Conservation (phyloP, 2,797 vertebrate genomes). For the Danio choprae region DNA sequence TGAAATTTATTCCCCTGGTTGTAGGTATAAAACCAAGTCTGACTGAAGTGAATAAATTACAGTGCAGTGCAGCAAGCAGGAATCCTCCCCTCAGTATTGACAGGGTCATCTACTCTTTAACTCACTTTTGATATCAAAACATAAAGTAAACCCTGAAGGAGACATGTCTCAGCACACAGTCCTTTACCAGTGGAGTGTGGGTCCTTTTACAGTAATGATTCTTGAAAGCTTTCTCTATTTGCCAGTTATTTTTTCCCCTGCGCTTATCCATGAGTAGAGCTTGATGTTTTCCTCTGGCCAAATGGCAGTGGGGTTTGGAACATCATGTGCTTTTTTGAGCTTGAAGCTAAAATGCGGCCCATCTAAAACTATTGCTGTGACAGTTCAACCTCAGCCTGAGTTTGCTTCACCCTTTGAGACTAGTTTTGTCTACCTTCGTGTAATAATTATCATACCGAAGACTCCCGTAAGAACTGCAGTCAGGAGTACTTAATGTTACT, state of each 20-base stretch:
- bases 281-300: conserved; percentile 38
- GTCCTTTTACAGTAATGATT: conserved; percentile 42
- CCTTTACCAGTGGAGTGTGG: conserved; percentile 36
- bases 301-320: conserved; percentile 34
- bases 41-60: conserved; percentile 2
- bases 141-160: conserved; percentile 39
- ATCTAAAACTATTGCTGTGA: conserved; percentile 25
- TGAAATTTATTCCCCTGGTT: too few relatives aligned
- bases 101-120: neutral
- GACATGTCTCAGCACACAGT: conserved; percentile 23
- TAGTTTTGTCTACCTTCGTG: conserved; percentile 25
- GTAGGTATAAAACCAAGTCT: neutral
- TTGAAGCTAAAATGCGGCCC: conserved; percentile 3
- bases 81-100: conserved; percentile 7
- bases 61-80: neutral
- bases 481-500: neutral
- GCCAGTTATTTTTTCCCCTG: conserved; percentile 22
- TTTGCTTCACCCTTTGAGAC: conserved; percentile 27
- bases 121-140: neutral
- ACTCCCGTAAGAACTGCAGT: neutral
- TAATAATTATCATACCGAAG: conserved; percentile 10
- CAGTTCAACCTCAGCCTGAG: conserved; percentile 22
- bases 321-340: conserved; percentile 32
- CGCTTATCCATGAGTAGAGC: conserved; percentile 40
- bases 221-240: conserved; percentile 49